Evolutionary conservation across 2,113 vertebrate genomes (phyloP).

Genomic region (Gambusia holbrooki): DNA sequence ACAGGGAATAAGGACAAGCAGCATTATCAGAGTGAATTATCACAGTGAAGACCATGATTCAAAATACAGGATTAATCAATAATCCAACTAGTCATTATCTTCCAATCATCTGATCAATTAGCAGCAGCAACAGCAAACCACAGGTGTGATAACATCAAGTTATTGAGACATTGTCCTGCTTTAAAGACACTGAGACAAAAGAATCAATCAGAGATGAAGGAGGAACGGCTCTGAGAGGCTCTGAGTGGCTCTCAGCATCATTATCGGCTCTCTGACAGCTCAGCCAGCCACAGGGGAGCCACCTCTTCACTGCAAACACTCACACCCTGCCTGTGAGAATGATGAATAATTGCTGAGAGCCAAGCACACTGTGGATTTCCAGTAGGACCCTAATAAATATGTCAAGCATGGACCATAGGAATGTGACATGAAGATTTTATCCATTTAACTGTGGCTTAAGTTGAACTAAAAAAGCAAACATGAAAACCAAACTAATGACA

Average conservation of each 20-base stretch:
- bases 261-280: conserved; percentile 47
- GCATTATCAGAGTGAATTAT: background rate
- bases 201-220: conserved; percentile 24
- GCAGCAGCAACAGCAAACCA: background rate
- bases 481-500: background rate
- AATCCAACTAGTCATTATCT: background rate
- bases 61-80: background rate
- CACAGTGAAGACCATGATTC: background rate
- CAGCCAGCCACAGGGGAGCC: background rate
- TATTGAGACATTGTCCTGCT: conserved; percentile 9
- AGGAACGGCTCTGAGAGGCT: conserved; percentile 6
- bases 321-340: background rate
- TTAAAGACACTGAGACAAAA: conserved; percentile 14
- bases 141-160: background rate
- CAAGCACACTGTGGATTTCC: conserved; percentile 40
- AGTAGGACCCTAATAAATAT: conserved; percentile 15
- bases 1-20: background rate
- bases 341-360: conserved; percentile 56
- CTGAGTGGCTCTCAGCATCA: conserved; percentile 19
- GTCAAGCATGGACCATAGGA: background rate
- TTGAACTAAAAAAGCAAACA: background rate
- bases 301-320: conserved; percentile 3
- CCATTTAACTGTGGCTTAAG: background rate
- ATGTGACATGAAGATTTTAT: background rate
- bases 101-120: background rate